Percentiles rank a stretch among this genome's conserved stretches.
These are phyloP conservation scores for Scalopus aquaticus DNA, from an alignment of 2,113 vertebrate genomes.

Conservation along the genomic window DNA sequence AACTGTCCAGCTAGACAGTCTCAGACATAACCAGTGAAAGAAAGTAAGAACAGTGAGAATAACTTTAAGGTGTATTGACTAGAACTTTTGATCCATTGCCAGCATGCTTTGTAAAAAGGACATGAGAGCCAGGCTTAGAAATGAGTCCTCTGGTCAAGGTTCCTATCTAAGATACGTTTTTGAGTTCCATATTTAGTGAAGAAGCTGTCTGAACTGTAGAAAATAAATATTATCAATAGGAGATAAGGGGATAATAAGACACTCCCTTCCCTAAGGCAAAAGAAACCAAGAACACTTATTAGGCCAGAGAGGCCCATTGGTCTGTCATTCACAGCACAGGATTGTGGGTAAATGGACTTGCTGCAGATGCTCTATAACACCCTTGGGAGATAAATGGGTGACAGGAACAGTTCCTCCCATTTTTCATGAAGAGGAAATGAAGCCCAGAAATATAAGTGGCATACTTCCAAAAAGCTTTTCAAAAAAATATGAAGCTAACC, in stretches of 20 bases:
- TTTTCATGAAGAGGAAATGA: constrained; percentile 56
- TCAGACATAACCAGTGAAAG: background rate
- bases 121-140: background rate
- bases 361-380: background rate
- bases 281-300: constrained; percentile 49
- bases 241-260: constrained; percentile 8
- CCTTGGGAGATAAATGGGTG: constrained; percentile 18
- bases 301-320: constrained; percentile 45
- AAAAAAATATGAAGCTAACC: background rate
- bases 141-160: constrained; percentile 31
- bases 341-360: constrained; percentile 47
- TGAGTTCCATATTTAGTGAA: constrained; percentile 34
- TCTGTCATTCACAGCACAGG: constrained; percentile 21
- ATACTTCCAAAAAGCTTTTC: constrained; percentile 55
- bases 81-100: background rate
- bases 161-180: background rate
- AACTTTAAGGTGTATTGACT: background rate
- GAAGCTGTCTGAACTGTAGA: background rate
- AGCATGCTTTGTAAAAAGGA: background rate
- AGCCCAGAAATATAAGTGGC: background rate
- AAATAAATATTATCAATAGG: constrained; percentile 55
- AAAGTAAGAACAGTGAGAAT: background rate
- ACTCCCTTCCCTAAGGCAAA: constrained; percentile 19
- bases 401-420: background rate
- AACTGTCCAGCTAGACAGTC: background rate